Conservation (phyloP, 2,888 invertebrate species). For the Galerucella nymphaeae region DNA sequence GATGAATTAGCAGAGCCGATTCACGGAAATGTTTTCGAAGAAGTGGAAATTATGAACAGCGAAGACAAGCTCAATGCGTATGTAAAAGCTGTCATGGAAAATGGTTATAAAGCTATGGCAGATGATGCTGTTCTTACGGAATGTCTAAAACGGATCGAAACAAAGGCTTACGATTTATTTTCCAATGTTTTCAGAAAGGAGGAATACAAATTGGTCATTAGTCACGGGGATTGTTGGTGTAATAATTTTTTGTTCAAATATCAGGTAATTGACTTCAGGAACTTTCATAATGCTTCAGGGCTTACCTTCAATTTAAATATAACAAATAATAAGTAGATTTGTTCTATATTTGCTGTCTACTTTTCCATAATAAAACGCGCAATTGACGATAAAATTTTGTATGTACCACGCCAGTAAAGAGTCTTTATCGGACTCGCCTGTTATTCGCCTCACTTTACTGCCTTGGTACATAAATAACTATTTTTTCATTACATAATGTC, state of each 20-base stretch:
- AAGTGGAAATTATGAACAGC: background rate
- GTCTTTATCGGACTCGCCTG: no score
- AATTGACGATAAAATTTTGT: no score
- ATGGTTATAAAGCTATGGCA: slow-evolving; percentile 24
- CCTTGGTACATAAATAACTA: no score
- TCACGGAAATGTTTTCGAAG: slow-evolving; percentile 27
- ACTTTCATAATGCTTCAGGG: no score
- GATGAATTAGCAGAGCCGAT: slow-evolving; percentile 30
- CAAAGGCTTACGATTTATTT: background rate
- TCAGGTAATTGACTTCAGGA: no score
- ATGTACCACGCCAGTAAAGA: no score
- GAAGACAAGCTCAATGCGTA: background rate
- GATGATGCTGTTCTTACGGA: slow-evolving; percentile 8
- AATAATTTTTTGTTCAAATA: slow-evolving; percentile 53
- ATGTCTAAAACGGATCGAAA: slow-evolving; percentile 12
- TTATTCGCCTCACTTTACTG: no score
- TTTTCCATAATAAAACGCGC: no score
- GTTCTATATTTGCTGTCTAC: no score
- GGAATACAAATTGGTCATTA: slow-evolving; percentile 35
- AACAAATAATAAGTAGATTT: no score
- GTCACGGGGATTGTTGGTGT: slow-evolving; percentile 55
- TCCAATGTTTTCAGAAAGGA: background rate
- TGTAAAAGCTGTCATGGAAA: slow-evolving; percentile 16
- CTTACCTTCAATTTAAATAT: no score
- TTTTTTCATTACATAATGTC: no score